Evolutionary conservation across 1,140 invertebrate genomes (phyloP), one percentile per base, ranked within the genome.

Genomic region (Drosophila santomea): DNA sequence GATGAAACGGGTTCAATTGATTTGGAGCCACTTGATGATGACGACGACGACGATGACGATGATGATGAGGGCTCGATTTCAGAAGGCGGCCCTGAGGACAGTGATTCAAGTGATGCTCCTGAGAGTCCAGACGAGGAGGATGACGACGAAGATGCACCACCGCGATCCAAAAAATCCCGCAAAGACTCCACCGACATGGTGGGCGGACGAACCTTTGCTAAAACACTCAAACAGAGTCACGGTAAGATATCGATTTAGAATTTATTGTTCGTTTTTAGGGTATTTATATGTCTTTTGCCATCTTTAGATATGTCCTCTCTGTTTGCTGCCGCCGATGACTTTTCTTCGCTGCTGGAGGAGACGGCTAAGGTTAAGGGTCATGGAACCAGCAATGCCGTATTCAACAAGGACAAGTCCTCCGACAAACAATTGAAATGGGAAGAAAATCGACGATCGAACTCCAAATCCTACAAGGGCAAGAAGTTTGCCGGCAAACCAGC

Each of bases 251-350:
- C 4, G 28, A 36, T 52, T 36, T 7, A 2, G 0, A 2, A 36
- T 51, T 52, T 1, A 39, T 14, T 6, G 4, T 0, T 20, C 1
- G 4, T 47, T 10, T 35, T 47, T n/a, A 23, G 28, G 2, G 2
- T 20, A 38, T 38, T n/a, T 35, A 10, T 44, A 14, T 20, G 44
- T 12, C 7, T 25, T 59, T 60, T 0, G 60, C 44, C 66, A 39
- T 39, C 56, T 43, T 10, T 41, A 93, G 93, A 92, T 63, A 89
- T 94, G 52, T 93, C 93, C 3, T 94, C 94, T 1, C 73, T 95
- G 32, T 96, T 96, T 86, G 95, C 95, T n/a, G 95, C 95, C 1
- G 95, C 95, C 0, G 96, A 96, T 92, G 94, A 96, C 84, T 96
- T 96, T 84, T 94, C 95, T 1, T 95, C 95, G 20, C 93, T 96